Evolutionary conservation across 2,113 vertebrate genomes (phyloP), one percentile per base, ranked within the genome.

Genomic region (Dicerorhinus sumatrensis): DNA sequence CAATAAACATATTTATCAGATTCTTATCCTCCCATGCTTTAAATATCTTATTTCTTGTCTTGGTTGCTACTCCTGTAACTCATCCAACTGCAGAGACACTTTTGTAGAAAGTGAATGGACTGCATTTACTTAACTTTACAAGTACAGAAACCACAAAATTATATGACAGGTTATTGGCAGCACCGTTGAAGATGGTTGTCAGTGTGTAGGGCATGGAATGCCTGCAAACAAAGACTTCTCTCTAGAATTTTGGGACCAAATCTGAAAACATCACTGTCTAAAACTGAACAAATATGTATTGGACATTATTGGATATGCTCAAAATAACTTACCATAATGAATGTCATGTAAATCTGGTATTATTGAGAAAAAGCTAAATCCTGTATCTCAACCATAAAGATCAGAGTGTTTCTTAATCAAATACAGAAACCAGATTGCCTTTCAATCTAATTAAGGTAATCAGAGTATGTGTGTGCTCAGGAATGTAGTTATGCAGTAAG

Each of bases 381-480:
- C 36, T 94, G 1, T n/a, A 82, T 94, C 33, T 92, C 9, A 46
- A 33, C 56, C 65, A 76, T 60, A 46, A 97, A 54, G 20, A 94
- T 88, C 46, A 91, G 42, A 87, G 29, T 84, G 29, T 85, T 29
- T 90, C 58, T 87, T 86, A 88, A 72, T 42, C 56, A 25, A 76
- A 70, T 93, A 14, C 20, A 93, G 54, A 86, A 96, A 79, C 84
- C 42, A 89, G 76, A 65, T 21, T 96, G 33, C 2, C n/a, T 88
- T 96, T 96, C 75, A 60, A 42, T 88, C 23, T 77, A 96, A 87
- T 96, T 70, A 81, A 63, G 42, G 17, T 88, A 56, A 76, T 31
- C 42, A 72, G 60, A 65, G 12, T 91, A 70, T 75, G 31, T 72
- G 11, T 86, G 23, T 89, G 51, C 25, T 91, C 88, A 89, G 14